Percentiles rank a stretch among this genome's conserved stretches.
Conservation (phyloP, 2,113 vertebrate genomes). For the Podilymbus podiceps region DNA sequence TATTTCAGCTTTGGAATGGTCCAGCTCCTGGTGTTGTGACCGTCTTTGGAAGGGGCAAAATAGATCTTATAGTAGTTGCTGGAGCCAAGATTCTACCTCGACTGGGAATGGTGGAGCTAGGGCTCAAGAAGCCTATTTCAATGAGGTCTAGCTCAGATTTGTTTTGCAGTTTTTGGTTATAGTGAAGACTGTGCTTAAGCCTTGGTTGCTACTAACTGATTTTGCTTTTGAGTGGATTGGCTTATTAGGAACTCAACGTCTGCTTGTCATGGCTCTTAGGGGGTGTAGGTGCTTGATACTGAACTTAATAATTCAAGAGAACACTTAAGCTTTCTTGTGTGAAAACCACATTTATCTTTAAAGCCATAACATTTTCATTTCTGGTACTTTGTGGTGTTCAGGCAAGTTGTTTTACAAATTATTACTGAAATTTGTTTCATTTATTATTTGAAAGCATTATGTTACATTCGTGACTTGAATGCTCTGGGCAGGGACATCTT, state of each 20-base stretch:
- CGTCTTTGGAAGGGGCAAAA: not conserved
- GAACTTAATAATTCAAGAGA: not conserved
- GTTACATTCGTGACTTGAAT: not conserved
- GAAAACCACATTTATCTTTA: not conserved
- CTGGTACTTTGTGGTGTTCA: not conserved
- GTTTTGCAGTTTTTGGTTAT: not conserved
- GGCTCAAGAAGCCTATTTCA: not conserved
- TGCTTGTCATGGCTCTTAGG: not conserved
- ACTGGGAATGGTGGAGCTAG: not conserved
- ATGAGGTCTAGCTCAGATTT: not conserved
- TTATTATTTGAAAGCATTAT: not conserved
- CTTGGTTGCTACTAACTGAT: not conserved
- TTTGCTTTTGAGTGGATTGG: not conserved
- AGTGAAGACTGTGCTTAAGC: not conserved
- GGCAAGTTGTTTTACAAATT: not conserved
- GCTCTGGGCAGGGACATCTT: not conserved
- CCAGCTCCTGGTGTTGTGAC: not conserved
- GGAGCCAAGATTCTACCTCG: not conserved
- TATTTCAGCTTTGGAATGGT: not conserved
- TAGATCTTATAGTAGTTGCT: not conserved
- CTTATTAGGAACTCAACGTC: not conserved
- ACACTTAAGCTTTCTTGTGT: not conserved
- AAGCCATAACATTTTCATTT: not conserved
- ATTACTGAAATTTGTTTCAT: not conserved
- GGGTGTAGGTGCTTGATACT: not conserved